phyloP scores from a whole-genome alignment of 1,140 invertebrate species.

The Varroa destructor region DNA sequence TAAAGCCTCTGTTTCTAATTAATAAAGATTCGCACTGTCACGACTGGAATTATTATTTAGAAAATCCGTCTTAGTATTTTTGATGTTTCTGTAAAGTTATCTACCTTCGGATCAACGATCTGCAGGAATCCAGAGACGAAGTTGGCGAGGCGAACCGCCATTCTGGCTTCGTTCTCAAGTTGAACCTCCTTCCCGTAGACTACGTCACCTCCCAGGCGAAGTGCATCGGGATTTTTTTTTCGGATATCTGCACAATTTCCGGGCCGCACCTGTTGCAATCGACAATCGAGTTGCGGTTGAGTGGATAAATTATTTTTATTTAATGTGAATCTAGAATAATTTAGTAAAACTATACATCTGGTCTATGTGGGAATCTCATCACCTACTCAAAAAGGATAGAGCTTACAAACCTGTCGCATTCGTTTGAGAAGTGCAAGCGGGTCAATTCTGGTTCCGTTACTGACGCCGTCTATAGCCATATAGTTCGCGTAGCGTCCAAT shows the following conservation, averaged over 20 bases:
- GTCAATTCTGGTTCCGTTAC: slow-evolving; percentile 32
- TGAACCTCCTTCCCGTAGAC: slow-evolving; percentile 69
- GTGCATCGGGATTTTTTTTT: slow-evolving; percentile 49
- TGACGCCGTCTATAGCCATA: slow-evolving; percentile 34
- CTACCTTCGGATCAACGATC: slow-evolving; percentile 64
- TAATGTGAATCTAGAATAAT: too few relatives aligned
- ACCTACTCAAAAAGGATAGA: too few relatives aligned
- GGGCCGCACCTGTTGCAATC: background rate
- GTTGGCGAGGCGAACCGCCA: slow-evolving; percentile 81
- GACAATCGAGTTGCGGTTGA: too few relatives aligned
- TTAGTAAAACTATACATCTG: too few relatives aligned
- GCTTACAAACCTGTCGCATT: background rate
- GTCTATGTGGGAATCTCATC: too few relatives aligned
- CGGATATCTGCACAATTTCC: slow-evolving; percentile 34
- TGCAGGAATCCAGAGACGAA: slow-evolving; percentile 47
- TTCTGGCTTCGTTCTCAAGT: slow-evolving; percentile 85
- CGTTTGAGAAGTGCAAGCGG: slow-evolving; percentile 27
- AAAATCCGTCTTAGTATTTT: too few relatives aligned
- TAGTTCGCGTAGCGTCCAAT: slow-evolving; percentile 33
- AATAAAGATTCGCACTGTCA: too few relatives aligned
- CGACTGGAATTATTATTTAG: too few relatives aligned
- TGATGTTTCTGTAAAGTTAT: too few relatives aligned
- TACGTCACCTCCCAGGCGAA: slow-evolving; percentile 65
- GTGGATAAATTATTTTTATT: too few relatives aligned
- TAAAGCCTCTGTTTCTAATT: too few relatives aligned